Percentiles rank a stretch among this genome's conserved stretches.
Evolutionary conservation across 1,140 invertebrate genomes (phyloP).

Genomic region (Ceratosolen solmsi): DNA sequence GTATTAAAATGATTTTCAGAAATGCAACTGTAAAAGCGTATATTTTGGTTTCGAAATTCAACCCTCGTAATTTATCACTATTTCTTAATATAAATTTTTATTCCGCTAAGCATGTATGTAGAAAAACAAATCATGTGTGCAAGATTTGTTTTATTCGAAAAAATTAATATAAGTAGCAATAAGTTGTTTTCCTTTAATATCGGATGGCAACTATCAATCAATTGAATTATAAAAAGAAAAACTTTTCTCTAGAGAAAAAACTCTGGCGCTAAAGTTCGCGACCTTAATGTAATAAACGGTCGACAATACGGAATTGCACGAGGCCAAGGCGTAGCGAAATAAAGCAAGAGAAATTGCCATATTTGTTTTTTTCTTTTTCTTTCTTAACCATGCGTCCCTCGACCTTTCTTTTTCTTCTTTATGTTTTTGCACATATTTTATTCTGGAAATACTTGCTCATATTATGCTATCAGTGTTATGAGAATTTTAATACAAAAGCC

Average conservation of each 20-base stretch:
- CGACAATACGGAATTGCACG: not conserved
- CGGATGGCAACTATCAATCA: conserved; percentile 23
- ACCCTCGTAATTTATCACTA: not conserved
- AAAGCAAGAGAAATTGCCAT: conserved; percentile 15
- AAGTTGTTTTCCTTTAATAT: not conserved
- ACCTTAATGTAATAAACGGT: conserved; percentile 34
- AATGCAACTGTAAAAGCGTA: not conserved
- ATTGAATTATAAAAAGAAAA: conserved; percentile 29
- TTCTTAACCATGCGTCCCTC: conserved; percentile 1
- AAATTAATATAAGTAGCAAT: conserved; percentile 6
- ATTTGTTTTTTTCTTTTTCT: not conserved
- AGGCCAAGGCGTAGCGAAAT: conserved; percentile 12
- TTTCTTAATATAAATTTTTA: not conserved
- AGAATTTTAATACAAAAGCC: not conserved
- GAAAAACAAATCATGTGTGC: not conserved
- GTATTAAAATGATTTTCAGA: not conserved
- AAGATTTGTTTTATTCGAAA: not conserved
- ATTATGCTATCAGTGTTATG: not conserved
- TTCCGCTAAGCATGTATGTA: not conserved
- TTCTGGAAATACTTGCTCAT: not conserved
- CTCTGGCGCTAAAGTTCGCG: not conserved
- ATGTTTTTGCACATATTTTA: not conserved
- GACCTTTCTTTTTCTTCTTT: not conserved
- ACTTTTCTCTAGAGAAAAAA: not conserved
- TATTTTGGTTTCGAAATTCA: not conserved